Conservation (phyloP, 2,797 vertebrate species). For the Chiloscyllium punctatum region DNA sequence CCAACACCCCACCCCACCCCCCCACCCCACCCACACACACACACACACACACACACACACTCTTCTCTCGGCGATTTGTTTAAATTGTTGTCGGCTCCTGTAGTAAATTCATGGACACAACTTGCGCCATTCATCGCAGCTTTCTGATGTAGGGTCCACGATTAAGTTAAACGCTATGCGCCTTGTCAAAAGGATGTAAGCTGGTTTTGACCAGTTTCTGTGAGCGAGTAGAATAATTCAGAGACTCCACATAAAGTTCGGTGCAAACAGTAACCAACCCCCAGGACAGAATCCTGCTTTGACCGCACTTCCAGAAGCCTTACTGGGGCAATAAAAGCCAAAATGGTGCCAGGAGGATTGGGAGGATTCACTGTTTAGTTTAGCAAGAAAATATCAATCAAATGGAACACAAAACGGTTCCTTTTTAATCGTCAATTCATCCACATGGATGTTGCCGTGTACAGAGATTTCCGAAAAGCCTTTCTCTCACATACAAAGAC, state of each 20-base stretch:
- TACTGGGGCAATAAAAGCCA: background rate
- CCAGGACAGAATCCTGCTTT: background rate
- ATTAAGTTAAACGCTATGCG: background rate
- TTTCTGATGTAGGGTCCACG: background rate
- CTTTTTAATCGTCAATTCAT: background rate
- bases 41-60: too few species aligned
- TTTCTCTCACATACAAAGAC: background rate
- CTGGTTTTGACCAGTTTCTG: background rate
- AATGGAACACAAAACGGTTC: background rate
- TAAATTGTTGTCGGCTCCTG: background rate
- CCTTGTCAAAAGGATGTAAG: background rate
- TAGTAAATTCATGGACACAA: background rate
- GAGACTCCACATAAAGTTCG: background rate
- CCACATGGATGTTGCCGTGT: background rate
- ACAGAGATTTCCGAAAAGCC: background rate
- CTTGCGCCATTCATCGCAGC: background rate
- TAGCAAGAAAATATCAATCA: background rate
- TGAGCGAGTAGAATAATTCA: background rate
- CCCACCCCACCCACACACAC: too few species aligned
- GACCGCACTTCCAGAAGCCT: background rate
- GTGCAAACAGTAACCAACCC: background rate
- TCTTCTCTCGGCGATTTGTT: background rate
- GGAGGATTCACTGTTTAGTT: background rate
- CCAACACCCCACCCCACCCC: too few species aligned
- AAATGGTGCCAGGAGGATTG: background rate